A percentile compares a stretch with the other conserved stretches of the same genome.
phyloP scores from a whole-genome alignment of 2,113 vertebrate species.

The Chloroceryle aenea region DNA sequence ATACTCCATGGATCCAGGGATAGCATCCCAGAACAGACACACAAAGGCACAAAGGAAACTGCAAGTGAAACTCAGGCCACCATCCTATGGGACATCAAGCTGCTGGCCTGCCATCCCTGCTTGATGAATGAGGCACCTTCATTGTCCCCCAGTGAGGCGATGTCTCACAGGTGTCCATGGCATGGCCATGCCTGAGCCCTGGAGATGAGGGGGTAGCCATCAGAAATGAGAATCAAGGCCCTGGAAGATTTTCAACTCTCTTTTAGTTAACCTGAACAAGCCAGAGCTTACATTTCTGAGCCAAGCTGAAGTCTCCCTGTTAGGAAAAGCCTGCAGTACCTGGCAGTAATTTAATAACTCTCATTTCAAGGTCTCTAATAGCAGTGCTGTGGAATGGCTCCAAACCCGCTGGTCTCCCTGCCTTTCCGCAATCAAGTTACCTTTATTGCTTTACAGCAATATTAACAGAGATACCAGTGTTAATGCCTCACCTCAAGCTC shows the following conservation, averaged over 20 bases:
- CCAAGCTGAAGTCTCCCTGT: conserved; percentile 44
- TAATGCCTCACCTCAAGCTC: conserved; percentile 32
- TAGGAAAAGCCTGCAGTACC: conserved; percentile 66
- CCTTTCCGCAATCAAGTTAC: conserved; percentile 48
- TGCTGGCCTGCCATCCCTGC: neutral
- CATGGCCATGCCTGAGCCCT: neutral
- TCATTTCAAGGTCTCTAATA: conserved; percentile 40
- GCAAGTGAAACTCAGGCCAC: neutral
- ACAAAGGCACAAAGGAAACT: neutral
- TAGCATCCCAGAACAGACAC: neutral
- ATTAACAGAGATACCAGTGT: conserved; percentile 65
- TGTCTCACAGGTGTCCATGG: fast-evolving
- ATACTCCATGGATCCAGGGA: neutral
- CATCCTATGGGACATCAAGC: neutral
- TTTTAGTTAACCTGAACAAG: conserved; percentile 71
- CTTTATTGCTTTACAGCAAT: conserved; percentile 56
- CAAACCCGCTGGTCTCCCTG: conserved; percentile 40
- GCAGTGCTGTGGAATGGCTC: conserved; percentile 17
- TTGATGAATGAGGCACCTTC: fast-evolving
- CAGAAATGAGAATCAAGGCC: neutral
- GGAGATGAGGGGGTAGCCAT: neutral
- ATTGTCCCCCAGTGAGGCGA: neutral
- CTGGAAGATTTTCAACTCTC: conserved; percentile 62
- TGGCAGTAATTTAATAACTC: conserved; percentile 66
- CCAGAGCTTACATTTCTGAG: conserved; percentile 61